Evolutionary conservation across 2,113 vertebrate genomes (phyloP).

Genomic region (Bambusicola thoracicus): DNA sequence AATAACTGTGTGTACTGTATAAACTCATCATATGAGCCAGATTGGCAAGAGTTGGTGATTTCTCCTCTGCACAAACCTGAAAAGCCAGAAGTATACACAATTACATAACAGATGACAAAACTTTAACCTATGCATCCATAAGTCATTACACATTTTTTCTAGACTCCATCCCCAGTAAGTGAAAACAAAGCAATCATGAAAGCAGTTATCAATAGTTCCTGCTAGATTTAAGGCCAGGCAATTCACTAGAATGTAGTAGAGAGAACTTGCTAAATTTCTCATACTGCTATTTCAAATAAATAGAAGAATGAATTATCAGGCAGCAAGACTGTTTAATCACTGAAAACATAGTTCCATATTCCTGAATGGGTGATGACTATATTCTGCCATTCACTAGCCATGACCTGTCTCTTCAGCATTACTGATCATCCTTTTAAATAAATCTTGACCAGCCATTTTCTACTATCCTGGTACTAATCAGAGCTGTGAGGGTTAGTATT

Average conservation of each 20-base stretch:
- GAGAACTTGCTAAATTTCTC: neutral
- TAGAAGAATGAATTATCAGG: neutral
- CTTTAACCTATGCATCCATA: neutral
- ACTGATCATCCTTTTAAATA: neutral
- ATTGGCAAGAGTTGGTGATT: slow-evolving; percentile 92
- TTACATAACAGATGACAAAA: neutral
- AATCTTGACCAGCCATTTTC: neutral
- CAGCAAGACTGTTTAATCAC: neutral
- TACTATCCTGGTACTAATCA: neutral
- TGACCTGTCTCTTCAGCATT: neutral
- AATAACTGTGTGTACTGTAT: slow-evolving; percentile 97
- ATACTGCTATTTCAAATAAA: neutral
- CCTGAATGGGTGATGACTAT: neutral
- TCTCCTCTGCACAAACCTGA: slow-evolving; percentile 92
- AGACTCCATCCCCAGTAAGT: neutral
- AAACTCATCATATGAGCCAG: slow-evolving; percentile 99
- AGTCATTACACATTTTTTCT: neutral
- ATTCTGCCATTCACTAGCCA: neutral
- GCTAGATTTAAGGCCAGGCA: neutral
- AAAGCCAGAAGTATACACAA: neutral
- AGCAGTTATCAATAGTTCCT: neutral
- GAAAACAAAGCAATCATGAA: neutral
- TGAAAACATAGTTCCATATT: neutral
- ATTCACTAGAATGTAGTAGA: neutral
- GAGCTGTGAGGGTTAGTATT: neutral